These are phyloP conservation scores for Lycophotia porphyrea DNA, from an alignment of 2,888 invertebrate genomes.

Conservation along the genomic window DNA sequence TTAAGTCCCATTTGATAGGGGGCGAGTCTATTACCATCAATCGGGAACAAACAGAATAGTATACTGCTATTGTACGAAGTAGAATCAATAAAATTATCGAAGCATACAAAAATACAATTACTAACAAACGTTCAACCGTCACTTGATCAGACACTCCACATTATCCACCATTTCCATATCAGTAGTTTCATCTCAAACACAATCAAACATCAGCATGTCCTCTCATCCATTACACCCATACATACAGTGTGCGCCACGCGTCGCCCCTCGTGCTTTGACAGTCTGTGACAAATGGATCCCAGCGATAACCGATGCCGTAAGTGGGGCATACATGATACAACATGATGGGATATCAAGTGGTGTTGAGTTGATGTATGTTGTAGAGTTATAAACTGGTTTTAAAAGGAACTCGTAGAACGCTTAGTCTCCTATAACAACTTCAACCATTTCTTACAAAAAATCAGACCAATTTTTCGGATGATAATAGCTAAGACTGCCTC, in stretches of 20 bases:
- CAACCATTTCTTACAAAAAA: not conserved
- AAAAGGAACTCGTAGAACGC: not conserved
- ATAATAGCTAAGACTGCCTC: too few species aligned
- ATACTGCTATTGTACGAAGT: not conserved
- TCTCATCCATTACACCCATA: conserved; percentile 8
- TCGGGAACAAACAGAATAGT: not conserved
- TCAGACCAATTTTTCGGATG: not conserved
- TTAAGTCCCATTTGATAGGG: not conserved
- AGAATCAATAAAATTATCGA: not conserved
- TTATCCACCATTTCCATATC: conserved; percentile 1
- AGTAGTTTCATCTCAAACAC: not conserved
- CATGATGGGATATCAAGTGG: conserved; percentile 4
- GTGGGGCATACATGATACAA: conserved; percentile 2
- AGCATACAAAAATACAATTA: not conserved
- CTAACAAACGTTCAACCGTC: not conserved
- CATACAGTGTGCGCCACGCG: conserved; percentile 4
- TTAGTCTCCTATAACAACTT: not conserved
- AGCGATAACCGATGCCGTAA: not conserved
- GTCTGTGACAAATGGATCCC: conserved; percentile 9
- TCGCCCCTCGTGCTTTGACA: conserved; percentile 4
- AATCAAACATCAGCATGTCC: not conserved
- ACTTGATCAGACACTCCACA: not conserved
- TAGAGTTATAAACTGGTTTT: not conserved
- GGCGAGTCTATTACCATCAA: not conserved
- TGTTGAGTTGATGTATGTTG: not conserved